These are phyloP conservation scores for Coelinius sp. DNA, from an alignment of 2,888 invertebrate genomes.

Conservation along the genomic window DNA sequence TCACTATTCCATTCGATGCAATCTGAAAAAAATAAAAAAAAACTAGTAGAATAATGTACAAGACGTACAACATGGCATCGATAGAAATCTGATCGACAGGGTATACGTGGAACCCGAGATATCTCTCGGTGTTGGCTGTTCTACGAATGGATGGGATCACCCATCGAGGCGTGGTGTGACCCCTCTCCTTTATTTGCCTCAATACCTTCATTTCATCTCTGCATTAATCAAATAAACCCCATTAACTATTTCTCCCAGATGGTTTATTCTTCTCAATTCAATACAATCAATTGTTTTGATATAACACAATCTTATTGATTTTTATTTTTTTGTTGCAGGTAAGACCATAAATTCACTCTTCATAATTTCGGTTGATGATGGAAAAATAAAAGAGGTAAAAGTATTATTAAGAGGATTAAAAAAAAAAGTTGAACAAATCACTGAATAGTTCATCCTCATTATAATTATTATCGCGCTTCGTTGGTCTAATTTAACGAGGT, in stretches of 20 bases:
- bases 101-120: slow-evolving; percentile 36
- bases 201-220: neutral
- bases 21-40: no score
- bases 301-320: neutral
- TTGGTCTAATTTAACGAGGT: slow-evolving; percentile 48
- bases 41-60: neutral
- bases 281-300: neutral
- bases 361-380: neutral
- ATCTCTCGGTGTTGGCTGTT: slow-evolving; percentile 22
- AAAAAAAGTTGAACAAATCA: slow-evolving; percentile 35
- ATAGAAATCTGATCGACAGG: slow-evolving; percentile 44
- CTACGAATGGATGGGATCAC: slow-evolving; percentile 31
- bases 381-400: neutral
- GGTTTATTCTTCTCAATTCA: neutral
- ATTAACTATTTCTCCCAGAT: slow-evolving; percentile 1
- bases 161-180: slow-evolving; percentile 44
- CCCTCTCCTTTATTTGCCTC: slow-evolving; percentile 43
- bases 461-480: slow-evolving; percentile 52
- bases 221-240: neutral
- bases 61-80: slow-evolving; percentile 35
- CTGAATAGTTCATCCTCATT: slow-evolving; percentile 54
- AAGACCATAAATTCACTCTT: slow-evolving; percentile 31
- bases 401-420: neutral
- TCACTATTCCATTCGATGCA: neutral
- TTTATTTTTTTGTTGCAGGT: slow-evolving; percentile 43